Evolutionary conservation across 1,140 invertebrate genomes (phyloP).

Genomic region (Goniozus legneri): DNA sequence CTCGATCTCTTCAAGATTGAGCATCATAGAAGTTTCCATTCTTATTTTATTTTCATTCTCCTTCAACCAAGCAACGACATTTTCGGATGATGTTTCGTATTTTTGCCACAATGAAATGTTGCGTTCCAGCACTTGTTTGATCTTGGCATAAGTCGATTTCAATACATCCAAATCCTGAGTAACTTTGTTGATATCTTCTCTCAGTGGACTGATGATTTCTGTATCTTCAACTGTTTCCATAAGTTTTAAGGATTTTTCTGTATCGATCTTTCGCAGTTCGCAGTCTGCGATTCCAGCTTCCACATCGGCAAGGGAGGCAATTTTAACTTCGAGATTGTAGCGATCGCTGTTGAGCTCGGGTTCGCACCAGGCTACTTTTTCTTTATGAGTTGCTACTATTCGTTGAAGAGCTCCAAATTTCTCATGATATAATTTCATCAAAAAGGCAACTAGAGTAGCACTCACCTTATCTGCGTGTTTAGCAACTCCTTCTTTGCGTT

Average conservation of each 20-base stretch:
- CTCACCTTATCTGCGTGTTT: conserved; percentile 77
- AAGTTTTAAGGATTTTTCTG: conserved; percentile 65
- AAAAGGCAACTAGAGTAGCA: conserved; percentile 72
- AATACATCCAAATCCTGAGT: conserved; percentile 67
- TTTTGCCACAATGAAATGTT: conserved; percentile 76
- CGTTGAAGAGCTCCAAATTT: conserved; percentile 78
- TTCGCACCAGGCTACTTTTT: conserved; percentile 90
- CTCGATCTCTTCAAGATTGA: conserved; percentile 68
- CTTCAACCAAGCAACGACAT: conserved; percentile 79
- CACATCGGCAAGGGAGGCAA: conserved; percentile 75
- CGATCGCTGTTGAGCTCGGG: conserved; percentile 83
- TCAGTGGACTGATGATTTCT: conserved; percentile 63
- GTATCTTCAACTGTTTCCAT: conserved; percentile 66
- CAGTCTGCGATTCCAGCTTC: conserved; percentile 70
- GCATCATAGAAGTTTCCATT: conserved; percentile 66
- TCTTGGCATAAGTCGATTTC: conserved; percentile 63
- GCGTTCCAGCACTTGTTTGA: conserved; percentile 66
- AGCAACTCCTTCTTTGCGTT: conserved; percentile 71
- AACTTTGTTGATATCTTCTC: conserved; percentile 63
- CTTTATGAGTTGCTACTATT: conserved; percentile 73
- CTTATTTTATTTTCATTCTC: conserved; percentile 78
- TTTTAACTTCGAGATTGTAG: conserved; percentile 90
- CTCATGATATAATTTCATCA: conserved; percentile 85
- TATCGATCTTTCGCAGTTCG: conserved; percentile 62
- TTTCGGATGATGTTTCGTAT: conserved; percentile 76